These are phyloP conservation scores for Oreocharis arfaki DNA, from an alignment of 2,113 vertebrate genomes.

Conservation along the genomic window DNA sequence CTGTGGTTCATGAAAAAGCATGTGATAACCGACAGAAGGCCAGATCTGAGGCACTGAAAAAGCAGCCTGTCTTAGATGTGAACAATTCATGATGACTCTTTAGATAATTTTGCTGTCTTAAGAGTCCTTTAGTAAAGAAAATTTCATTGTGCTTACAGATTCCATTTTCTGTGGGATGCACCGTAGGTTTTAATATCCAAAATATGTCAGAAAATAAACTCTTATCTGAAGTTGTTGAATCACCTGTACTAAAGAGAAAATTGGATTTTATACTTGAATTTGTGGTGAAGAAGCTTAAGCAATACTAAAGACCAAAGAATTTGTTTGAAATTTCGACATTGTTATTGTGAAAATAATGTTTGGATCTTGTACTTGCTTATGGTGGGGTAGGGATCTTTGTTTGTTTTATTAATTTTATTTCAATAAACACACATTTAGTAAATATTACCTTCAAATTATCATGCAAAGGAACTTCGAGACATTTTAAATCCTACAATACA, in stretches of 20 bases:
- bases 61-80: neutral
- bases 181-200: neutral
- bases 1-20: neutral
- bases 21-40: neutral
- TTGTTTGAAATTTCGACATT: neutral
- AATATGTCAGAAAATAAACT: neutral
- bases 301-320: neutral
- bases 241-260: neutral
- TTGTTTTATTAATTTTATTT: neutral
- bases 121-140: neutral
- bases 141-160: neutral
- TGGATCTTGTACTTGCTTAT: neutral
- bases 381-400: neutral
- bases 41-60: neutral
- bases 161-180: neutral
- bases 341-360: neutral
- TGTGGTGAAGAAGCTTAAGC: neutral
- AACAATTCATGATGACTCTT: neutral
- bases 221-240: neutral
- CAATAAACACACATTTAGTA: neutral
- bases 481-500: neutral
- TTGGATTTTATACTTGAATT: neutral
- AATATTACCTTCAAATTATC: neutral
- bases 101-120: neutral
- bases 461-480: neutral